phyloP scores from a whole-genome alignment of 2,113 vertebrate genomes.

The Zapornia atra region DNA sequence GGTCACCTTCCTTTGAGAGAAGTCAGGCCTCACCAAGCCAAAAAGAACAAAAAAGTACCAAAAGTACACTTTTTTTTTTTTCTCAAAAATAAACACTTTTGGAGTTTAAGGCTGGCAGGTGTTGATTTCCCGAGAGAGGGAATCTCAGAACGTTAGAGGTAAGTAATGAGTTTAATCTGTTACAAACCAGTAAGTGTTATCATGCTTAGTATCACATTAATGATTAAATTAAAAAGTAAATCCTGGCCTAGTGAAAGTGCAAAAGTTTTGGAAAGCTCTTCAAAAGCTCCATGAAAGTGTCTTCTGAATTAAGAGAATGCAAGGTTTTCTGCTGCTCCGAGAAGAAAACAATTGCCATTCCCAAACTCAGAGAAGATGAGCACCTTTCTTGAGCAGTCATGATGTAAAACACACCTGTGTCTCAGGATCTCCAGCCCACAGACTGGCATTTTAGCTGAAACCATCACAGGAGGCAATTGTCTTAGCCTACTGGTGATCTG shows the following conservation, averaged over 20 bases:
- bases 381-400: not conserved
- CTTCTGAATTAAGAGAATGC: not conserved
- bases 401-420: not conserved
- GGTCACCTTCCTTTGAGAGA: not conserved
- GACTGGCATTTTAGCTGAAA: not conserved
- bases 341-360: not conserved
- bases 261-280: not conserved
- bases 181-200: not conserved
- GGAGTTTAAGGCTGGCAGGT: not conserved
- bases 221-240: not conserved
- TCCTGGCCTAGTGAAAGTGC: not conserved
- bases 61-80: not conserved
- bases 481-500: not conserved
- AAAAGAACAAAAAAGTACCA: too few relatives aligned
- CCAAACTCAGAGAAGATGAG: not conserved
- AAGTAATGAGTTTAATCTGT: not conserved
- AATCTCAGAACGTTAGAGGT: not conserved
- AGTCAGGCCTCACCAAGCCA: fast-evolving
- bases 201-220: not conserved
- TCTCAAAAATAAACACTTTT: not conserved
- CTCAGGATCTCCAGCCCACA: not conserved
- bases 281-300: not conserved
- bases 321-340: not conserved
- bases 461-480: not conserved
- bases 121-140: not conserved